Conservation (phyloP, 2,797 vertebrate genomes). For the Hoplostethus atlanticus region DNA sequence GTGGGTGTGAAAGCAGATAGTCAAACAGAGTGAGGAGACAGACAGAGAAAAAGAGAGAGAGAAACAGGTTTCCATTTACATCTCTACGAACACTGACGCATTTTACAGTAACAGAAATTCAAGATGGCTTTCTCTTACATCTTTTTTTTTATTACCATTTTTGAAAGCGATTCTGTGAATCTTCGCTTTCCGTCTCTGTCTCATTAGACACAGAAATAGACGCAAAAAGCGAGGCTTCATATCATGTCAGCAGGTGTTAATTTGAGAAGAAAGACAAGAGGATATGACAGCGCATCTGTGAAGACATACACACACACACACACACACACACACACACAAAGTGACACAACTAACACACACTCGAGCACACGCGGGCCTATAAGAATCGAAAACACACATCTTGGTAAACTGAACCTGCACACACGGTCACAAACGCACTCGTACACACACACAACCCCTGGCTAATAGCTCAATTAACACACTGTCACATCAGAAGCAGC, state of each 20-base stretch:
- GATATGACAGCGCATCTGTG: constrained; percentile 37
- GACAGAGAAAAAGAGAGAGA: not conserved
- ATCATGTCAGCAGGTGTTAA: constrained; percentile 27
- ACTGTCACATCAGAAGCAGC: constrained; percentile 68
- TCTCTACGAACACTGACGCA: too few relatives aligned
- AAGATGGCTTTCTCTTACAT: not conserved
- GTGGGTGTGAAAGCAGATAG: constrained; percentile 16
- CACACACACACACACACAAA: constrained; percentile 4
- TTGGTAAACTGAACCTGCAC: not conserved
- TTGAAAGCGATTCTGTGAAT: not conserved
- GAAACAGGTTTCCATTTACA: too few relatives aligned
- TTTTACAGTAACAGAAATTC: not conserved
- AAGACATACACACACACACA: constrained; percentile 2
- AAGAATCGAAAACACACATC: not conserved
- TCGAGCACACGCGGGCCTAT: not conserved
- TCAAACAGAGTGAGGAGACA: not conserved
- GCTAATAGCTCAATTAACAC: constrained; percentile 79
- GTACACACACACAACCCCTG: constrained; percentile 43
- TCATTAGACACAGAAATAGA: constrained; percentile 1
- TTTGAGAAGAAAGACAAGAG: constrained; percentile 22
- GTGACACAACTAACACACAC: not conserved
- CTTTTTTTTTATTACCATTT: not conserved
- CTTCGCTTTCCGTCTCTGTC: not conserved
- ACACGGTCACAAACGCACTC: not conserved
- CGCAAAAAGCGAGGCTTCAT: not conserved